Conservation (phyloP, 2,888 invertebrate species). For the Copidosoma aretas region DNA sequence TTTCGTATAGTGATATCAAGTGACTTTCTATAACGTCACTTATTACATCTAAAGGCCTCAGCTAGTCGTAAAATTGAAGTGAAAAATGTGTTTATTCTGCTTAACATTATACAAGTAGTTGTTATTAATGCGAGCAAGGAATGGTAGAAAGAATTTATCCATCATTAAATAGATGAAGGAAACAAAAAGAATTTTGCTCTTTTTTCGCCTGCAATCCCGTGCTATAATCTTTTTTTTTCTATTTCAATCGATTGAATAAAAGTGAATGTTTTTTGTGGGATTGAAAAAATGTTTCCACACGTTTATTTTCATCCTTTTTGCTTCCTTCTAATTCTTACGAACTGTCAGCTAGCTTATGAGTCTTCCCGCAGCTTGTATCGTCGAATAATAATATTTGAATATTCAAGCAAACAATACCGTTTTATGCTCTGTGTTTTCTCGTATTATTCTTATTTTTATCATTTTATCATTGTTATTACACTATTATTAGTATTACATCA, state of each 20-base stretch:
- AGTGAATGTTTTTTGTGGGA: constrained; percentile 31
- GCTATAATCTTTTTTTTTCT: background rate
- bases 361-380: constrained; percentile 26
- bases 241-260: background rate
- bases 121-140: constrained; percentile 35
- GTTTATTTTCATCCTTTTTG: constrained; percentile 33
- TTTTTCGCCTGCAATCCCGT: constrained; percentile 10
- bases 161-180: constrained; percentile 23
- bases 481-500: constrained; percentile 31
- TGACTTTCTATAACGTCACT: constrained; percentile 42
- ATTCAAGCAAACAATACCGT: constrained; percentile 18
- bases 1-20: constrained; percentile 35
- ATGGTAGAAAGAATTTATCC: constrained; percentile 26
- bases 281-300: constrained; percentile 19
- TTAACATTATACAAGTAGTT: constrained; percentile 39
- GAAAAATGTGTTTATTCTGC: constrained; percentile 50
- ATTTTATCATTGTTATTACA: constrained; percentile 34
- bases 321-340: constrained; percentile 30
- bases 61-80: constrained; percentile 59
- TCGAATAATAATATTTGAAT: constrained; percentile 30
- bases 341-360: constrained; percentile 7
- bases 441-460: constrained; percentile 39
- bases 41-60: constrained; percentile 53
- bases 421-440: constrained; percentile 36
- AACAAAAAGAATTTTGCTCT: constrained; percentile 47